Percentiles rank a stretch among this genome's conserved stretches.
Conservation (phyloP, 2,797 vertebrate species). For the Tragopan temminckii region DNA sequence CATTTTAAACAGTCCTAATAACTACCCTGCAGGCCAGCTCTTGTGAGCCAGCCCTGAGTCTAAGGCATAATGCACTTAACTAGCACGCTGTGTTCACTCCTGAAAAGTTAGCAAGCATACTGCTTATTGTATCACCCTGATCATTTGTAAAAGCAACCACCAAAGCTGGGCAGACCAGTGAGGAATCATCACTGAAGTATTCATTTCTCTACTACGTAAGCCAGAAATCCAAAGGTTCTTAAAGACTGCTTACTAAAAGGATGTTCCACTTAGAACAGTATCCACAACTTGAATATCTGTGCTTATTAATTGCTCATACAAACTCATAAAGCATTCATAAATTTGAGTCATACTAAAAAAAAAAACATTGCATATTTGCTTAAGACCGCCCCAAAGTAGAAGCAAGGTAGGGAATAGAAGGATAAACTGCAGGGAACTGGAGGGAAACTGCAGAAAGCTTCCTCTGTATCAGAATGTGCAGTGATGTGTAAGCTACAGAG, state of each 20-base stretch:
- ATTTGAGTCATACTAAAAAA: background rate
- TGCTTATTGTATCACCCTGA: background rate
- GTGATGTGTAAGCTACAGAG: background rate
- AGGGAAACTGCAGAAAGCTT: background rate
- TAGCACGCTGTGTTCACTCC: background rate
- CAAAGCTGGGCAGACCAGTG: background rate
- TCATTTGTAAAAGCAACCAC: rapidly evolving
- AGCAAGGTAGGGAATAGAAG: background rate
- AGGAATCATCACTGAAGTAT: background rate
- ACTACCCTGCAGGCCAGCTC: background rate
- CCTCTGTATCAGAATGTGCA: background rate
- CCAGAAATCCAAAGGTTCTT: background rate
- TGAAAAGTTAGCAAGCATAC: background rate
- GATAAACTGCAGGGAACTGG: background rate
- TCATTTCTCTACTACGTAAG: background rate
- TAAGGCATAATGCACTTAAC: background rate
- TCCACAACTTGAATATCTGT: background rate
- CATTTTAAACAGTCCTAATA: background rate
- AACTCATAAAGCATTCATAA: background rate
- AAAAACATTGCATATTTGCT: rapidly evolving
- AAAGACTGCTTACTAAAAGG: background rate
- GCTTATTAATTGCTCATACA: background rate
- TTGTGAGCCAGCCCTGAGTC: background rate
- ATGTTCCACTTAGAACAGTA: background rate
- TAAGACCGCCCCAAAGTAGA: background rate